Evolutionary conservation across 2,113 vertebrate genomes (phyloP).

Genomic region (Xyrauchen texanus): DNA sequence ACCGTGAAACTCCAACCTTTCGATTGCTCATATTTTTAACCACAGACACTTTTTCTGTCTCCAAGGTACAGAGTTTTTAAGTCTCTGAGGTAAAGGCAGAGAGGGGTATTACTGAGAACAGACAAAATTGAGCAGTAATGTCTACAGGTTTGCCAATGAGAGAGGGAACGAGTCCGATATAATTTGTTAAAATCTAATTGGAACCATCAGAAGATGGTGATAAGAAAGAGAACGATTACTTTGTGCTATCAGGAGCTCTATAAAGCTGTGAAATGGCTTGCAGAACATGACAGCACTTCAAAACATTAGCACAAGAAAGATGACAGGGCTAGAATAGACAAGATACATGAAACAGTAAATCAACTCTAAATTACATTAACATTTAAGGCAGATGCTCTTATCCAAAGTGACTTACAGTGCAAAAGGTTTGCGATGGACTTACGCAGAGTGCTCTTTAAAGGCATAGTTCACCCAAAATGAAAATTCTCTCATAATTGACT

Average conservation of each 20-base stretch:
- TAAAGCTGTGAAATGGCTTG: constrained; percentile 57
- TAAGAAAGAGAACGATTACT: constrained; percentile 58
- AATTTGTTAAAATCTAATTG: constrained; percentile 58
- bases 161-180: constrained; percentile 43
- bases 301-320: constrained; percentile 50
- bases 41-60: background rate
- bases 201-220: constrained; percentile 54
- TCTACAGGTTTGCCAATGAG: constrained; percentile 5
- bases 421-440: no score
- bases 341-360: no score
- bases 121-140: constrained; percentile 41
- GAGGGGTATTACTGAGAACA: background rate
- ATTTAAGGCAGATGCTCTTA: no score
- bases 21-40: background rate
- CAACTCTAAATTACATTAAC: no score
- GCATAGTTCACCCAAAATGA: no score
- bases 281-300: constrained; percentile 52
- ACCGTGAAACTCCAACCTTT: background rate
- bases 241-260: constrained; percentile 51
- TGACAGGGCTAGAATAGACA: background rate
- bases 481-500: no score
- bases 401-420: no score
- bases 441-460: no score
- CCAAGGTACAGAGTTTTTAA: background rate
- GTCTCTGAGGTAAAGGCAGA: background rate